Percentiles rank a stretch among this genome's conserved stretches.
These are phyloP conservation scores for Engraulis encrasicolus DNA, from an alignment of 2,113 vertebrate species.

Conservation along the genomic window DNA sequence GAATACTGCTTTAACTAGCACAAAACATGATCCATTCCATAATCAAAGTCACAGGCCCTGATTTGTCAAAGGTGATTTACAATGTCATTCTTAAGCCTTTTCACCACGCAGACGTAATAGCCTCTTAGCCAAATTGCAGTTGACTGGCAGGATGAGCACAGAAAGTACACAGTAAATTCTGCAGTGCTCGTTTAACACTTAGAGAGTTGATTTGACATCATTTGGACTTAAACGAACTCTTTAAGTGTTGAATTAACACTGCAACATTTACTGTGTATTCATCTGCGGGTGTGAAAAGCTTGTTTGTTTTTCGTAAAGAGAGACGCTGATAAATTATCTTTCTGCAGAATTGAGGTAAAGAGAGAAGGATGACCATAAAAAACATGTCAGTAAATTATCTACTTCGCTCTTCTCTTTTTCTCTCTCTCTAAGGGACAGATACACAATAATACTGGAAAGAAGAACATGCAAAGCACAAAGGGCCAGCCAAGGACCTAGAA, in stretches of 20 bases:
- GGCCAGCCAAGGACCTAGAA: no score
- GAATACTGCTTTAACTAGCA: not conserved
- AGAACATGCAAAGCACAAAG: no score
- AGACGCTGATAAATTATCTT: not conserved
- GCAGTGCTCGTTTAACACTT: no score
- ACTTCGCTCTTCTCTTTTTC: no score
- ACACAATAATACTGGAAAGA: no score
- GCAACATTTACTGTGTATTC: no score
- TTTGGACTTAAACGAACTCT: no score
- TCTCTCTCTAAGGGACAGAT: no score
- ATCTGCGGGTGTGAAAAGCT: not conserved
- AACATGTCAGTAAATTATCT: not conserved
- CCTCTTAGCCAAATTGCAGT: not conserved
- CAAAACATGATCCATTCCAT: not conserved
- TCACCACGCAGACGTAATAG: not conserved
- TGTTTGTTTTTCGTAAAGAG: not conserved
- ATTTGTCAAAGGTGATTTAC: constrained; percentile 2
- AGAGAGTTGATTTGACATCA: no score
- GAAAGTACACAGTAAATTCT: no score
- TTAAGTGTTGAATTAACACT: no score
- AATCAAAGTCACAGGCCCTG: constrained; percentile 1
- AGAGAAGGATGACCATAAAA: not conserved
- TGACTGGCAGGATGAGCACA: not conserved
- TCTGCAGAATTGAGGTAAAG: not conserved
- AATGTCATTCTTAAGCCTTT: not conserved